Conservation (phyloP, 2,797 vertebrate genomes). For the Harpagifer antarcticus region DNA sequence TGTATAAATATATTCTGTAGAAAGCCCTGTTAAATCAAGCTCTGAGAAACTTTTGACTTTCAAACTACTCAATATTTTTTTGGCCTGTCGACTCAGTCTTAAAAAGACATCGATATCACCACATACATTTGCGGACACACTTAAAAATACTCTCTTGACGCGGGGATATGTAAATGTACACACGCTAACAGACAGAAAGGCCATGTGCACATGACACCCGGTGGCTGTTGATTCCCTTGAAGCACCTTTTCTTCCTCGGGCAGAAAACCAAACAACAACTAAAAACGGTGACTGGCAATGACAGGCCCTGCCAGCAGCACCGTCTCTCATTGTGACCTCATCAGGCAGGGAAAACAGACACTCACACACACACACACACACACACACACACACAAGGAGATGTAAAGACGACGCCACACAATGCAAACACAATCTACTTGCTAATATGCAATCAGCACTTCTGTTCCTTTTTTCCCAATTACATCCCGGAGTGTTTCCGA, state of each 20-base stretch:
- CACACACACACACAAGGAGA: constrained; percentile 7
- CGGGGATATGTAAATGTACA: constrained; percentile 60
- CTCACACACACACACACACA: background rate
- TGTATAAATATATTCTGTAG: constrained; percentile 67
- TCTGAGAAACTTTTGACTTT: constrained; percentile 42
- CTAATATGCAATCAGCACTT: constrained; percentile 74
- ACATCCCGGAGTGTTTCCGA: constrained; percentile 61
- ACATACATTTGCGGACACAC: constrained; percentile 55
- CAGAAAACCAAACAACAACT: constrained; percentile 77
- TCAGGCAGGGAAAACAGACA: constrained; percentile 49
- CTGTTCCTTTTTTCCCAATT: constrained; percentile 40
- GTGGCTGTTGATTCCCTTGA: constrained; percentile 70
- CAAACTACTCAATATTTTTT: constrained; percentile 35
- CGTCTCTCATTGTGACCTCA: constrained; percentile 74
- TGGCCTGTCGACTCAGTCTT: constrained; percentile 31
- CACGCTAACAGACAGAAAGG: constrained; percentile 60
- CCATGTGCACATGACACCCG: constrained; percentile 61
- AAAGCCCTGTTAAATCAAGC: constrained; percentile 37
- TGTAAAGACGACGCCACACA: constrained; percentile 44
- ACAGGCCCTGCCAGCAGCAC: constrained; percentile 76
- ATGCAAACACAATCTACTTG: constrained; percentile 66
- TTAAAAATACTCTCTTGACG: constrained; percentile 48
- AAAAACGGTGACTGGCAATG: constrained; percentile 77
- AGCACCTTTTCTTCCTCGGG: constrained; percentile 75
- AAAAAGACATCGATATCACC: constrained; percentile 37